Percentiles rank a stretch among this genome's conserved stretches.
phyloP scores from a whole-genome alignment of 2,888 invertebrate genomes.

The Panorpa germanica region DNA sequence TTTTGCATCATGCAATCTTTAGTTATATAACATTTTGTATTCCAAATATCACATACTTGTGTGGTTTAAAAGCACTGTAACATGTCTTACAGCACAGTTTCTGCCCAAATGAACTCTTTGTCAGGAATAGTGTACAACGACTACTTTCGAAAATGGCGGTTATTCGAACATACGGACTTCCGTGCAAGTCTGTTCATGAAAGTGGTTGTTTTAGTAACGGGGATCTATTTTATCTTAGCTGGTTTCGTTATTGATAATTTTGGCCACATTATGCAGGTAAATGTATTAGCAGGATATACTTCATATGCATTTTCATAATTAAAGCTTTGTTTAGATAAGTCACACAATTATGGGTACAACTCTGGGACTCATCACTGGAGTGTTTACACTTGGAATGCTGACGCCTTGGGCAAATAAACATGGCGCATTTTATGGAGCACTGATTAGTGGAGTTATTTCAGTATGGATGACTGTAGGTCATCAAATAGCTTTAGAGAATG shows the following conservation, averaged over 20 bases:
- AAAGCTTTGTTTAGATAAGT: too few species aligned
- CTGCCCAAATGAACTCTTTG: slow-evolving; percentile 32
- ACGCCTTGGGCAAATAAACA: slow-evolving; percentile 41
- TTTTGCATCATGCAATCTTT: neutral
- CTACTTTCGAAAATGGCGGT: slow-evolving; percentile 27
- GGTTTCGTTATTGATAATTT: slow-evolving; percentile 24
- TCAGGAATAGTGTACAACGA: slow-evolving; percentile 35
- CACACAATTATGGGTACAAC: slow-evolving; percentile 26
- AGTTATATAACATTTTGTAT: too few species aligned
- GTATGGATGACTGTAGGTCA: slow-evolving; percentile 19
- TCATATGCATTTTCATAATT: too few species aligned
- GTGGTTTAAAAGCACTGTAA: too few species aligned
- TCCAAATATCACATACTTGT: too few species aligned
- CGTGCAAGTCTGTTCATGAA: slow-evolving; percentile 30
- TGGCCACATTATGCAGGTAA: slow-evolving; percentile 28
- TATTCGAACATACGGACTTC: slow-evolving; percentile 21
- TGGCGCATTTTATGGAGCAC: too few species aligned
- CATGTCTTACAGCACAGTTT: slow-evolving; percentile 28
- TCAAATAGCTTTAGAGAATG: slow-evolving; percentile 17
- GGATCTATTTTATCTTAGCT: slow-evolving; percentile 38
- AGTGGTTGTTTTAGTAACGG: slow-evolving; percentile 22
- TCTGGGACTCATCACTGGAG: slow-evolving; percentile 40
- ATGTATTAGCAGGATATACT: too few species aligned
- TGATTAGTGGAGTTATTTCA: slow-evolving; percentile 18
- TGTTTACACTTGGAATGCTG: slow-evolving; percentile 46